These are phyloP conservation scores for Tetrax tetrax DNA, from an alignment of 2,113 vertebrate genomes.

Conservation along the genomic window DNA sequence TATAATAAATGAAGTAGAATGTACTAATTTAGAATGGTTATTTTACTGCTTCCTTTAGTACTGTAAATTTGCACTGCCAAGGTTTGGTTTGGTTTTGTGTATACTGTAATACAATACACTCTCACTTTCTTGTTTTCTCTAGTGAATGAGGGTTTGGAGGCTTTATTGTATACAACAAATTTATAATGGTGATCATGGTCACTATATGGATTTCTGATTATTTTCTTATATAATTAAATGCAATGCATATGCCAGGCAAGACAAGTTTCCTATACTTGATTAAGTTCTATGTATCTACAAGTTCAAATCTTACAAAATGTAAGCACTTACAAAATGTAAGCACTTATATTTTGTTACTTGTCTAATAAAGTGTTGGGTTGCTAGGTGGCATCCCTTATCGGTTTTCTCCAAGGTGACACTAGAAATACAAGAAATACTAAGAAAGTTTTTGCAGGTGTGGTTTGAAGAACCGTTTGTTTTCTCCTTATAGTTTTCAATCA, in stretches of 20 bases:
- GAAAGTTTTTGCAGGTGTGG: not conserved
- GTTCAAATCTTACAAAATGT: not conserved
- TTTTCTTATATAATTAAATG: not conserved
- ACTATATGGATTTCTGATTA: not conserved
- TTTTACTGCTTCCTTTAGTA: not conserved
- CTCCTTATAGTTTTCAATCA: not conserved
- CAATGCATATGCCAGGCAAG: not conserved
- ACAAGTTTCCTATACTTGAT: not conserved
- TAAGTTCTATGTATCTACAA: not conserved
- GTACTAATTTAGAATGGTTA: not conserved
- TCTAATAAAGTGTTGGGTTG: not conserved
- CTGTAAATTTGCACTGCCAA: not conserved
- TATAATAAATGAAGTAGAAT: not conserved
- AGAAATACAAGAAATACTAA: not conserved
- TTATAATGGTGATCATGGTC: not conserved
- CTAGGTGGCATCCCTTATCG: not conserved
- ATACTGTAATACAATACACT: not conserved
- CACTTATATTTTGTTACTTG: not conserved
- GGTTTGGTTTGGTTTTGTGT: not conserved
- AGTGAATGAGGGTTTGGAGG: not conserved
- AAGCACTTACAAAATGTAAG: not conserved
- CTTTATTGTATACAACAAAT: not conserved
- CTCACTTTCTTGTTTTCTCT: not conserved
- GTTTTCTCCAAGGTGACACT: not conserved
- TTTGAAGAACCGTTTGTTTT: not conserved